Base-by-base conservation (phyloP, 2,888 invertebrate species). In the Cylindroiulus punctatus region DNA sequence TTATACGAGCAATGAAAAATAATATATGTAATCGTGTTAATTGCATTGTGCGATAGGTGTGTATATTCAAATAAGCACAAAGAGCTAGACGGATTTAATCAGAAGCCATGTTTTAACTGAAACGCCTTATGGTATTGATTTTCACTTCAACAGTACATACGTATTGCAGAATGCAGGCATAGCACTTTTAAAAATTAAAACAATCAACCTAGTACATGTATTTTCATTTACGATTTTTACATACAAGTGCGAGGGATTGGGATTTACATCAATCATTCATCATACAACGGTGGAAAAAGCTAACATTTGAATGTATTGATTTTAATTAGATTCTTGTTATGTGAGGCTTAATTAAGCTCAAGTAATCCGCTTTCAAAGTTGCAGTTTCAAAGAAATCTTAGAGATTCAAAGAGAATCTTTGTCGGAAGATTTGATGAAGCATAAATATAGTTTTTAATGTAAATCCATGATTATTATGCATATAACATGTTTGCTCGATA, bases 201-300 rank as follows among this genome's bases (percentile, higher is more conserved):
- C 14, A 14, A 14, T 17, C 2, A 65, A 12, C 8, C 8, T 10
- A 12, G 65, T 22, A 26, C 65, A 26, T 26, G 57, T 8, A 19
- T n/a, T n/a, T n/a, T n/a, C 36, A 36, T n/a, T n/a, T n/a, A n/a
- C n/a, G 57, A n/a, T 22, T 57, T 3, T 3, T 57, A 3, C 8
- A n/a, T 57, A 8, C 57, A 22, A 8, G 26, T 65, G 22, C 36
- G 65, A 76, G 14, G 76, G 12, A 14, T 76, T 30, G 30, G 17
- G 76, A 17, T 76, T 76, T 76, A 5, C 30, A 76, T 76, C 26
- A 76, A 76, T 76, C 76, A 76, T 76, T 30, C 30, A 76, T 76
- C 32, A 32, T 3, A 76, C 30, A 76, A 76, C 76, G 26, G 76
- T 26, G 76, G 12, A 30, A 32, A 30, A 30, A 4, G 14, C 30